Evolutionary conservation across 2,888 invertebrate genomes (phyloP).

Genomic region (Lissocephala sabroskyi): DNA sequence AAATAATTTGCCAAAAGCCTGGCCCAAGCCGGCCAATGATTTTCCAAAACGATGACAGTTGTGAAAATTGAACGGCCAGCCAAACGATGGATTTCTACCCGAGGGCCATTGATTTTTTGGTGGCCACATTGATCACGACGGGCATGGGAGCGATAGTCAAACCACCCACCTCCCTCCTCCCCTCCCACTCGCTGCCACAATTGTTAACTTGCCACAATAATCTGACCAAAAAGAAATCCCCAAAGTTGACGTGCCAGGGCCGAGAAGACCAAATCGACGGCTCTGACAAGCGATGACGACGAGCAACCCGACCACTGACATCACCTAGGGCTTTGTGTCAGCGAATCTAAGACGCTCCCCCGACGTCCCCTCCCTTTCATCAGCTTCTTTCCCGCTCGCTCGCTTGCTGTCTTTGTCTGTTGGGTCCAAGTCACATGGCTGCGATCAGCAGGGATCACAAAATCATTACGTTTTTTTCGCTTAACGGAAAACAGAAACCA

Average conservation of each 20-base stretch:
- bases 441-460: no score
- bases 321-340: slow-evolving; percentile 6
- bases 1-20: slow-evolving; percentile 4
- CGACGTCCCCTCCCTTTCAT: no score
- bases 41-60: slow-evolving; percentile 7
- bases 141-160: not conserved
- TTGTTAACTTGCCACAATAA: slow-evolving; percentile 3
- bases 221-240: not conserved
- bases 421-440: no score
- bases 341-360: not conserved
- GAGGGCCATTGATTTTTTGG: slow-evolving; percentile 1
- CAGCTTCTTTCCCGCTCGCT: no score
- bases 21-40: not conserved
- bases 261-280: no score
- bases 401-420: no score
- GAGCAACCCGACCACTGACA: slow-evolving; percentile 3
- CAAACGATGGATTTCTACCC: slow-evolving; percentile 5
- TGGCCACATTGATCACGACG: slow-evolving; percentile 5
- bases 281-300: no score
- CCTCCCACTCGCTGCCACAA: no score
- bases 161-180: no score
- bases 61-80: slow-evolving; percentile 4
- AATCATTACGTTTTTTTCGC: no score
- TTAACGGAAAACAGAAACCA: no score
- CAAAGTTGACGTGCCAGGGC: slow-evolving; percentile 1